Evolutionary conservation across 2,888 invertebrate genomes (phyloP).

Genomic region (Melinaea menophilus): DNA sequence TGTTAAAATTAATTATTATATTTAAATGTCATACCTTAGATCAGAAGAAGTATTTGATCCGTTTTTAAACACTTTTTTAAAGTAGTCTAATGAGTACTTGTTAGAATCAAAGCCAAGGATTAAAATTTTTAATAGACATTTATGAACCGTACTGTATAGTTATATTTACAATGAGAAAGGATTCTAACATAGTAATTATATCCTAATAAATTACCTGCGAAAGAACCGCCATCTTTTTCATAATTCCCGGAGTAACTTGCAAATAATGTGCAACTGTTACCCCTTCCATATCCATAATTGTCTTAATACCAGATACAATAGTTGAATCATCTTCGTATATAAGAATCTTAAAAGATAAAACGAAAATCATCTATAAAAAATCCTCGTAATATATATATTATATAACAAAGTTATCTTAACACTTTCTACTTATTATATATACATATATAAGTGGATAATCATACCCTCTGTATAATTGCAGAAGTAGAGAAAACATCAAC

Average conservation of each 20-base stretch:
- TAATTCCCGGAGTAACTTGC: conserved; percentile 60
- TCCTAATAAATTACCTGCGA: conserved; percentile 38
- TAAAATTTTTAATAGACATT: not conserved
- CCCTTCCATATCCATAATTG: conserved; percentile 63
- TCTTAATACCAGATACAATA: conserved; percentile 50
- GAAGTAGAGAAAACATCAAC: conserved; percentile 45
- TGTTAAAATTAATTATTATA: too few relatives aligned
- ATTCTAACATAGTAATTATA: not conserved
- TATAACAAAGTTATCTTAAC: not conserved
- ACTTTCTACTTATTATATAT: too few relatives aligned
- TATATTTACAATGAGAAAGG: too few relatives aligned
- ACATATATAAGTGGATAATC: not conserved
- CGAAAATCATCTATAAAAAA: not conserved
- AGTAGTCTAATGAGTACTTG: too few relatives aligned
- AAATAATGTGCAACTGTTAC: conserved; percentile 59
- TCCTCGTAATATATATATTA: not conserved
- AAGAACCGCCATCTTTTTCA: conserved; percentile 60
- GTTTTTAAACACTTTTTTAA: too few relatives aligned
- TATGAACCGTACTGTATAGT: not conserved
- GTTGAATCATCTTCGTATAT: conserved; percentile 67
- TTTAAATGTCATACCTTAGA: too few relatives aligned
- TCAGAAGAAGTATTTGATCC: too few relatives aligned
- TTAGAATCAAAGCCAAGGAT: too few relatives aligned
- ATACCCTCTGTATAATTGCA: conserved; percentile 43
- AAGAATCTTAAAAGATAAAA: conserved; percentile 43